Evolutionary conservation across 2,797 vertebrate species (phyloP).

Genomic region (Schizopygopsis pylzovi): DNA sequence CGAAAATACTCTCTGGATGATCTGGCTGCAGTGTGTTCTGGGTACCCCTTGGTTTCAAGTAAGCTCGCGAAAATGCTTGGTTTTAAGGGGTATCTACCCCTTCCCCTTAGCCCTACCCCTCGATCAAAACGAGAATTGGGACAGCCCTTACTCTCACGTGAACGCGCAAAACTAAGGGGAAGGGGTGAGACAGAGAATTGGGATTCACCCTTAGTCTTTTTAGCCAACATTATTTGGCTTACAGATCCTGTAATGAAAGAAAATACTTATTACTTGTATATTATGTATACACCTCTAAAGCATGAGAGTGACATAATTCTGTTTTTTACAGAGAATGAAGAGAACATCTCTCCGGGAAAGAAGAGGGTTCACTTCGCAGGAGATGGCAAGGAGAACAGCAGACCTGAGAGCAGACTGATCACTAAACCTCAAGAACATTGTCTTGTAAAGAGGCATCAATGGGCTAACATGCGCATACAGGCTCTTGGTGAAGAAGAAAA

Average conservation of each 20-base stretch:
- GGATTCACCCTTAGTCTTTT: neutral
- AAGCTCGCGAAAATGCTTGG: no score
- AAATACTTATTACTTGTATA: neutral
- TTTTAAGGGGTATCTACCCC: no score
- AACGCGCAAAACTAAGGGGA: no score
- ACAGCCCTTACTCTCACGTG: no score
- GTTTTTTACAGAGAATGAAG: constrained; percentile 70
- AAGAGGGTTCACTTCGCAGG: constrained; percentile 87
- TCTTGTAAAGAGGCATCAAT: constrained; percentile 79
- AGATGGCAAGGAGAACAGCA: constrained; percentile 83
- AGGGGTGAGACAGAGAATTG: no score
- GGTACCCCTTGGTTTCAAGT: no score
- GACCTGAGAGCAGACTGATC: constrained; percentile 42
- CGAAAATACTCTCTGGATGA: no score
- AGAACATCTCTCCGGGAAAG: constrained; percentile 79
- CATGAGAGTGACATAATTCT: constrained; percentile 20
- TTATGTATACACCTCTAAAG: no score
- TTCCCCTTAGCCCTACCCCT: no score
- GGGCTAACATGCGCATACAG: constrained; percentile 78
- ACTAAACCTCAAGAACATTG: constrained; percentile 73
- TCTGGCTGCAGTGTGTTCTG: no score
- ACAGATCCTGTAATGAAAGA: neutral
- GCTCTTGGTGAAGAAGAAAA: constrained; percentile 82
- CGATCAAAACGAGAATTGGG: no score
- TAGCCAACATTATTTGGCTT: neutral